Evolutionary conservation across 2,888 invertebrate genomes (phyloP).

Genomic region (Andrena flavipes): DNA sequence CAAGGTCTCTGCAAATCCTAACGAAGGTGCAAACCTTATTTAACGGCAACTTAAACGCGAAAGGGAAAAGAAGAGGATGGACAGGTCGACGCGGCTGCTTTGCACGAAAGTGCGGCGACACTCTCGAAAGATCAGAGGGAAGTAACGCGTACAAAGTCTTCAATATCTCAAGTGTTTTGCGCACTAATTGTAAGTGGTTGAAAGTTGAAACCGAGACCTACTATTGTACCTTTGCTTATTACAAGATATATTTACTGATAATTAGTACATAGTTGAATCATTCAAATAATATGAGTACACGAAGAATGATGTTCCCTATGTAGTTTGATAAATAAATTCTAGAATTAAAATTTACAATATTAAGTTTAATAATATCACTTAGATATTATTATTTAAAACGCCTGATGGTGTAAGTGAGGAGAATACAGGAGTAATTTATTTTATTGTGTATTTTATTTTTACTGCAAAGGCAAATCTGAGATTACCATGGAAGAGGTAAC

Average conservation of each 20-base stretch:
- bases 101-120: conserved; percentile 3
- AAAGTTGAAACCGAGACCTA: not conserved
- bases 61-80: conserved; percentile 34
- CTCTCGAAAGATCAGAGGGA: conserved; percentile 26
- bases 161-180: not conserved
- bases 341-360: too few species aligned
- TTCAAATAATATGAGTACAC: not conserved
- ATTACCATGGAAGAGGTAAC: too few species aligned
- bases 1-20: conserved; percentile 33
- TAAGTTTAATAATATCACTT: too few species aligned
- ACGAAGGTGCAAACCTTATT: conserved; percentile 50
- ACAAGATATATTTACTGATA: not conserved
- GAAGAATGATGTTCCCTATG: too few species aligned
- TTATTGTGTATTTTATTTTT: too few species aligned
- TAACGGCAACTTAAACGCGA: conserved; percentile 52
- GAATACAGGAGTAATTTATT: too few species aligned
- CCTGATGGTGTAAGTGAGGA: too few species aligned
- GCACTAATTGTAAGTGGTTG: conserved; percentile 9
- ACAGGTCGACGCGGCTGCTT: conserved; percentile 25
- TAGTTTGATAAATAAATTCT: too few species aligned
- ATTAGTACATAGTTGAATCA: not conserved
- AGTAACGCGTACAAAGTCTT: conserved; percentile 20
- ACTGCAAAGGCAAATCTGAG: too few species aligned
- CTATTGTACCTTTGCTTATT: not conserved
- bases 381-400: too few species aligned